Evolutionary conservation across 1,140 invertebrate genomes (phyloP).

Genomic region (Hycleus cichorii): DNA sequence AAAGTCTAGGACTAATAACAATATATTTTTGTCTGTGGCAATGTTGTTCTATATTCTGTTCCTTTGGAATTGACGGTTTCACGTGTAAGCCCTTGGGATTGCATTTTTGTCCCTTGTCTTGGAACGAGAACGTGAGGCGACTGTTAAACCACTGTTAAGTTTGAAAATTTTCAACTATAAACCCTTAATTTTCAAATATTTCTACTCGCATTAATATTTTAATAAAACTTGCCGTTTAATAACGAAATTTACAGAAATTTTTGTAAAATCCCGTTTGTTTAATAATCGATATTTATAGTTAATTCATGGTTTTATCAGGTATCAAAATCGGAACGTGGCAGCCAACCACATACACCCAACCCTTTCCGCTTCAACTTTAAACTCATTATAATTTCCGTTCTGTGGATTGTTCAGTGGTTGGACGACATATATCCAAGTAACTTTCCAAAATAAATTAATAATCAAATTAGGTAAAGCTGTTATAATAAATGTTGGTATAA

Average conservation of each 20-base stretch:
- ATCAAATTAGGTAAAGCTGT: slow-evolving; percentile 13
- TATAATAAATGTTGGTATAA: slow-evolving; percentile 17
- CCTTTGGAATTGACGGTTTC: too few relatives aligned
- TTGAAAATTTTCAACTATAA: slow-evolving; percentile 13
- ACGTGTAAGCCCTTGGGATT: slow-evolving; percentile 13
- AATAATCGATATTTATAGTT: background rate
- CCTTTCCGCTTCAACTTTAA: background rate
- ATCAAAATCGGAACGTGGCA: background rate
- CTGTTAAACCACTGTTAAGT: slow-evolving; percentile 2
- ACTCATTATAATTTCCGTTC: slow-evolving; percentile 9
- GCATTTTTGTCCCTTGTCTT: slow-evolving; percentile 14
- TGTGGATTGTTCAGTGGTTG: slow-evolving; percentile 6
- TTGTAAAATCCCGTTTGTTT: slow-evolving; percentile 1
- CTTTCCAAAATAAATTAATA: slow-evolving; percentile 15
- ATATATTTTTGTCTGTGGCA: too few relatives aligned
- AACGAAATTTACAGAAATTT: background rate
- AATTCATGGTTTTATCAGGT: background rate
- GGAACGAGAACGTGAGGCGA: slow-evolving; percentile 5
- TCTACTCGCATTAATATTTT: background rate
- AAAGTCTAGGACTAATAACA: too few relatives aligned
- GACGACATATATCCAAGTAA: background rate
- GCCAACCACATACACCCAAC: background rate
- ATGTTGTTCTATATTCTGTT: too few relatives aligned
- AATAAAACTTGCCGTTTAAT: too few relatives aligned
- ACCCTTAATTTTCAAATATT: background rate